Conservation (phyloP, 2,797 vertebrate genomes). For the Thunnus albacares region DNA sequence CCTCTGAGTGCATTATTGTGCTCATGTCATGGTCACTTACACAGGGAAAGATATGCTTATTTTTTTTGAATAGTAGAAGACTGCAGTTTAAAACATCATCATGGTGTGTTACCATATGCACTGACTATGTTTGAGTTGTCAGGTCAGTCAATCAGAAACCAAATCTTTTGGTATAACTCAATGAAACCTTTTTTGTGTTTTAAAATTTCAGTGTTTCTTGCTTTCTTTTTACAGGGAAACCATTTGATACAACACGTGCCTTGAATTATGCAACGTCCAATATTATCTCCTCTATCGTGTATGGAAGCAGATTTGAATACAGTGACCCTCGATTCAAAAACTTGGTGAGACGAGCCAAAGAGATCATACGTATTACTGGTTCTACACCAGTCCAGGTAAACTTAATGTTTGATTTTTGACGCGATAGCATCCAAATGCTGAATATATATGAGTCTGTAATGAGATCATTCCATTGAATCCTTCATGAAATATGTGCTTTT, state of each 20-base stretch:
- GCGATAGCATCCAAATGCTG: neutral
- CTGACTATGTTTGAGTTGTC: neutral
- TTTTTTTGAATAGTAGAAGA: too few relatives aligned
- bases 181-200: neutral
- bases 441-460: too few relatives aligned
- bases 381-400: conserved; percentile 68
- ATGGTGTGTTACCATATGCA: neutral
- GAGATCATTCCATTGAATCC: too few relatives aligned
- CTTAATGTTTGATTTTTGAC: neutral
- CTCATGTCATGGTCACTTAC: too few relatives aligned
- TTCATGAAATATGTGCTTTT: neutral
- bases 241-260: conserved; percentile 51
- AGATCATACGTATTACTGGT: conserved; percentile 41
- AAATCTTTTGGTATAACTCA: neutral
- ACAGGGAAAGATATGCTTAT: too few relatives aligned
- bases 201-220: neutral
- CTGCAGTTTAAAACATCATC: too few relatives aligned
- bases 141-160: neutral
- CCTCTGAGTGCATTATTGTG: too few relatives aligned
- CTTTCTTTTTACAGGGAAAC: conserved; percentile 52
- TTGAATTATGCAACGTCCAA: conserved; percentile 79
- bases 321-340: conserved; percentile 66
- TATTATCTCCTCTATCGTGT: conserved; percentile 81
- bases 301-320: conserved; percentile 84
- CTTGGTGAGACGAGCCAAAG: conserved; percentile 65